Evolutionary conservation across 2,113 vertebrate species (phyloP).

Genomic region (Bos javanicus): DNA sequence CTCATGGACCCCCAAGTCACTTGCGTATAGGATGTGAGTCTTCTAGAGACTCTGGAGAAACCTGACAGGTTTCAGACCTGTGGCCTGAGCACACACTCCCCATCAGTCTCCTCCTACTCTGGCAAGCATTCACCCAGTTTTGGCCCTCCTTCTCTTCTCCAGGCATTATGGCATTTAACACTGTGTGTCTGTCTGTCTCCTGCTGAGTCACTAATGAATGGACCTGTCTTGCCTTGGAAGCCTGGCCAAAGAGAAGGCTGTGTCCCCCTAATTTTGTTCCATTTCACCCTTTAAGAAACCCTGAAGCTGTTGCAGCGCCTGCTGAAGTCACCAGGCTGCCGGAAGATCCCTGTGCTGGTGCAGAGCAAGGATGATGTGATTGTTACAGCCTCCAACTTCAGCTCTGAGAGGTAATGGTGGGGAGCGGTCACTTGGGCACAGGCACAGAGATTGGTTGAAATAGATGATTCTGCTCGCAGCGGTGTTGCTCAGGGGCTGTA

Average conservation of each 20-base stretch:
- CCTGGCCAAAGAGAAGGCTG: slow-evolving; percentile 52
- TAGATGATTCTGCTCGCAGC: not conserved
- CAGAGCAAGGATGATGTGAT: slow-evolving; percentile 99
- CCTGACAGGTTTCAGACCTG: not conserved
- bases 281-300: slow-evolving; percentile 89
- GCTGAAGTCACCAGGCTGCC: slow-evolving; percentile 97
- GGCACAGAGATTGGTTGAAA: not conserved
- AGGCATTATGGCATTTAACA: not conserved
- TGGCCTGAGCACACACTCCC: not conserved
- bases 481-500: not conserved
- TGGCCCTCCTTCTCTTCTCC: not conserved
- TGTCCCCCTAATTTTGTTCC: slow-evolving; percentile 70
- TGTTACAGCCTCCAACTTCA: slow-evolving; percentile 98
- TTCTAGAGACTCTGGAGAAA: not conserved
- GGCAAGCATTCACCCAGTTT: not conserved
- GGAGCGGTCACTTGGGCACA: not conserved
- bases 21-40: not conserved
- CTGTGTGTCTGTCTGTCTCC: slow-evolving; percentile 20
- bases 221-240: not conserved
- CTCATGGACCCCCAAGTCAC: not conserved
- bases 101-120: not conserved
- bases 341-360: slow-evolving; percentile 98
- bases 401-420: slow-evolving; percentile 92
- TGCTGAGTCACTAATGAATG: not conserved
- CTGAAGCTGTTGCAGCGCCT: slow-evolving; percentile 97